Percentiles rank a stretch among this genome's conserved stretches.
Evolutionary conservation across 1,140 invertebrate species (phyloP).

Genomic region (Hestina assimilis): DNA sequence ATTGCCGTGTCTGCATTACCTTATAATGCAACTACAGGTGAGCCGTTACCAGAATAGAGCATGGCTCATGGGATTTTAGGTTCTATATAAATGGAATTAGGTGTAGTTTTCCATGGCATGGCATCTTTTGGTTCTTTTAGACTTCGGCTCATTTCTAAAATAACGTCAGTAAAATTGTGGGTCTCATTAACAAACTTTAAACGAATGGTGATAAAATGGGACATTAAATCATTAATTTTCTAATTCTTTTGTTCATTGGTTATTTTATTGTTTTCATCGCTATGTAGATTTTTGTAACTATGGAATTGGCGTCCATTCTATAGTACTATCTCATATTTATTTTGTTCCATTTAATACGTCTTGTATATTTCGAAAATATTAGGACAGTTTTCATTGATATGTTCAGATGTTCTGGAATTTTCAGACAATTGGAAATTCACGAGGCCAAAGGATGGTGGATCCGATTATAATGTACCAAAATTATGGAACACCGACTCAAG

Average conservation of each 20-base stretch:
- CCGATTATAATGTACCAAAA: conserved; percentile 65
- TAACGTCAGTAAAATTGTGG: conserved; percentile 1
- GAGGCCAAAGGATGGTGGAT: conserved; percentile 69
- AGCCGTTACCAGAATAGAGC: conserved; percentile 67
- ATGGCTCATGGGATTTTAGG: conserved; percentile 33
- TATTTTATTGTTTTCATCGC: background rate
- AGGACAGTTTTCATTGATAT: conserved; percentile 68
- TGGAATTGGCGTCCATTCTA: background rate
- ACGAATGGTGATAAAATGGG: background rate
- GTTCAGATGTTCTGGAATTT: conserved; percentile 85
- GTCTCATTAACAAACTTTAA: conserved; percentile 9
- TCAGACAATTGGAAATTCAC: conserved; percentile 83
- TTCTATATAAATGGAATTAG: conserved; percentile 9
- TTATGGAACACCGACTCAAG: conserved; percentile 48
- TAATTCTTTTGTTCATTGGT: background rate
- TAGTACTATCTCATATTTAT: too few species aligned
- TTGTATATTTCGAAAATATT: background rate
- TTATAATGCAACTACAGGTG: conserved; percentile 71
- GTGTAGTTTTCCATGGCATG: conserved; percentile 17
- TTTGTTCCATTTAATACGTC: too few species aligned
- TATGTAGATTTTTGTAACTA: background rate
- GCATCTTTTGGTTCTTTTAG: conserved; percentile 7
- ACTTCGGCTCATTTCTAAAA: background rate
- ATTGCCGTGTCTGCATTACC: conserved; percentile 68
- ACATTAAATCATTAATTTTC: conserved; percentile 5